phyloP scores from a whole-genome alignment of 2,797 vertebrate species.

The Coccyzus lansbergi region DNA sequence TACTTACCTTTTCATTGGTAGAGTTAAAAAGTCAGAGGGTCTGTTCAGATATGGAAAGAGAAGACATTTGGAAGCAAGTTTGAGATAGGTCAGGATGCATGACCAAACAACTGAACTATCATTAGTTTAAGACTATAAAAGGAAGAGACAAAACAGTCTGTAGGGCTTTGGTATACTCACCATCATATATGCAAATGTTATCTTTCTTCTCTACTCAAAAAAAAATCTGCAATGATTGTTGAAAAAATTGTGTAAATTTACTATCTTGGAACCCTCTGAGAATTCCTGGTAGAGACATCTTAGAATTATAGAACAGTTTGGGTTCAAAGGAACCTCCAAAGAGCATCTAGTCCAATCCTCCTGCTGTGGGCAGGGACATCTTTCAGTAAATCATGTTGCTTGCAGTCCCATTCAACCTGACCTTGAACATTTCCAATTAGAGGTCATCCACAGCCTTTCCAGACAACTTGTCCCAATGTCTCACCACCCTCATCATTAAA shows the following conservation, averaged over 20 bases:
- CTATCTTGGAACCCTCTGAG: background rate
- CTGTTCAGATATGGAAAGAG: background rate
- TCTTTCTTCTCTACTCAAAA: background rate
- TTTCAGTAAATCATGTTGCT: no score
- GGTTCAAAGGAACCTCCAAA: background rate
- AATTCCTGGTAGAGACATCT: background rate
- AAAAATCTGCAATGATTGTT: background rate
- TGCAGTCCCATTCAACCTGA: no score
- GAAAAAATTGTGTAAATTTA: background rate
- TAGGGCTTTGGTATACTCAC: background rate
- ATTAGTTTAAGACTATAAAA: background rate
- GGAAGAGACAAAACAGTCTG: background rate
- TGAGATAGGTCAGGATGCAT: background rate
- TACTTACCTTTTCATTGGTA: background rate
- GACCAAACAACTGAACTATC: background rate
- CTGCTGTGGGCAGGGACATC: no score
- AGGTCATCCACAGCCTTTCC: no score
- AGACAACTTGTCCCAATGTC: no score
- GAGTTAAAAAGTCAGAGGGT: background rate
- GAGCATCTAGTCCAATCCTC: background rate
- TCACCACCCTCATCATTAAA: no score
- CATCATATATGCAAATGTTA: background rate
- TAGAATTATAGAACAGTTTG: background rate
- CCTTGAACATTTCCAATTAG: no score
- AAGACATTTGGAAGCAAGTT: background rate